Base-by-base conservation (phyloP, 1,140 invertebrate genomes). In the Riptortus pedestris region DNA sequence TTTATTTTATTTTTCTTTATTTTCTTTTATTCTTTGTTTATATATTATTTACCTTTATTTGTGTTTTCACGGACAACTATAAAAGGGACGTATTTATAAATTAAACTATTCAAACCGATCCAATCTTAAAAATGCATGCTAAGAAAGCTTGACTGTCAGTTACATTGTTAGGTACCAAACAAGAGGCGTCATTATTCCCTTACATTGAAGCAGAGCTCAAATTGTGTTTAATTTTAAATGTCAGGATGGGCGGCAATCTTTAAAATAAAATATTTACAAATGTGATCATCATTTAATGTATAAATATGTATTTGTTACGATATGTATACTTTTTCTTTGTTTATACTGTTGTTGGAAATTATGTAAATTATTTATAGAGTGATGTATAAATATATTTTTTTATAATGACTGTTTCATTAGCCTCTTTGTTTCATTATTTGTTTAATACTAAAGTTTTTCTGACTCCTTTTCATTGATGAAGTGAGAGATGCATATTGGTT, bases 41-140 rank as follows among this genome's bases (percentile, higher is more conserved):
- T 65, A 67, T 64, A 64, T 67, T 52, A 70, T 70, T 60, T 69
- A 71, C 67, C 70, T 73, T 72, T 71, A 71, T 67, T n/a, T n/a
- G n/a, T n/a, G n/a, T n/a, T n/a, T n/a, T n/a, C n/a, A n/a, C n/a
- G n/a, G n/a, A n/a, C 67, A 65, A 70, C 70, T 69, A 14, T 51
- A n/a, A 64, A 63, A 63, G 59, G 61, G 60, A 66, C 61, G 60
- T 63, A 63, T 66, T 62, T 48, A 52, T 59, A 65, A 4, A 65
- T 24, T 51, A 61, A 65, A 61, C n/a, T 65, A 66, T 66, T 63
- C 38, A 63, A 63, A 66, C 64, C 64, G 64, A 65, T 65, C 64
- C 64, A 63, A 63, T 62, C 60, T 57, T 16, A 33, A 58, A 63
- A 60, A 47, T 60, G 63, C 28, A 65, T 62, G 60, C 29, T 43